These are phyloP conservation scores for Oncorhynchus tshawytscha DNA, from an alignment of 2,113 vertebrate species.

Conservation along the genomic window DNA sequence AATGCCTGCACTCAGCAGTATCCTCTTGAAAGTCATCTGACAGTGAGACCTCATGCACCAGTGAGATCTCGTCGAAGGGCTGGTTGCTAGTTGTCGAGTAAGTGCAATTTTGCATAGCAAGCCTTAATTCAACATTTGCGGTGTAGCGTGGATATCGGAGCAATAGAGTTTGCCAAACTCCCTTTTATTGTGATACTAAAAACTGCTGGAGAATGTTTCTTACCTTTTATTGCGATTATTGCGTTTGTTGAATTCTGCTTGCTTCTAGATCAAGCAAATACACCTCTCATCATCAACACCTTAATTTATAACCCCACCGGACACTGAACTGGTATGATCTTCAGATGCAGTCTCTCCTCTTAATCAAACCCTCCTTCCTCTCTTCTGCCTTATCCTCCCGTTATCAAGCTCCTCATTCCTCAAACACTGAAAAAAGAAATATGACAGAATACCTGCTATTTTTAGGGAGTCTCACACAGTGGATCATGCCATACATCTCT, in stretches of 20 bases:
- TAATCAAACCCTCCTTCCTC: not conserved
- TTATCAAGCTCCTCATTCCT: slow-evolving; percentile 65
- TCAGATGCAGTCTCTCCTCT: not conserved
- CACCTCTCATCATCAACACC: no score
- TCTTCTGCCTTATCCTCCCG: slow-evolving; percentile 52
- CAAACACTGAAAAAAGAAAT: slow-evolving; percentile 46
- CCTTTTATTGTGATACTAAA: not conserved
- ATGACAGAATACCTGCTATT: slow-evolving; percentile 71
- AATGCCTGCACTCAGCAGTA: slow-evolving; percentile 28
- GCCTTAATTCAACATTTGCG: slow-evolving; percentile 26
- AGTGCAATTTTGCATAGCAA: not conserved
- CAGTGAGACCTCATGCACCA: slow-evolving; percentile 6
- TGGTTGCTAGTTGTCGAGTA: slow-evolving; percentile 6
- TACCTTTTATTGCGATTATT: no score
- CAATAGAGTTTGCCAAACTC: not conserved
- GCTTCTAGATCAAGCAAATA: no score
- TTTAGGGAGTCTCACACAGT: slow-evolving; percentile 50
- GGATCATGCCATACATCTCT: slow-evolving; percentile 59
- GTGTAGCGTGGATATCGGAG: no score
- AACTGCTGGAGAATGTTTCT: slow-evolving; percentile 31
- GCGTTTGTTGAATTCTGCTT: no score
- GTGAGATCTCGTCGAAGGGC: not conserved
- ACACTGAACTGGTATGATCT: no score
- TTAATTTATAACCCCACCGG: no score
- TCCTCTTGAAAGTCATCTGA: slow-evolving; percentile 38